These are phyloP conservation scores for Microcebus tavaratra DNA, from an alignment of 2,113 vertebrate genomes.

Conservation along the genomic window DNA sequence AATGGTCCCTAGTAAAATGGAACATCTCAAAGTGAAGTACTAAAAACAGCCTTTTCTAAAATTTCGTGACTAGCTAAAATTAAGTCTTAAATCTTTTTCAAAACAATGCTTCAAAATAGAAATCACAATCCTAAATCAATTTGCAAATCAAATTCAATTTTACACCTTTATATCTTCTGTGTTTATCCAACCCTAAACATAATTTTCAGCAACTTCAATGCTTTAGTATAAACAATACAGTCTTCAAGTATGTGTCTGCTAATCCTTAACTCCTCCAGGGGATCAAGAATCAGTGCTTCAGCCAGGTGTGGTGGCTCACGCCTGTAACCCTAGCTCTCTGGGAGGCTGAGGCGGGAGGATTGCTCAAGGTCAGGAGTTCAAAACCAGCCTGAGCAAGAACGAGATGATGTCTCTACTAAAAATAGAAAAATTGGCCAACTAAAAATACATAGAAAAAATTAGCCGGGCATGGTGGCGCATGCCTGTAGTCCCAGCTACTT, in stretches of 20 bases:
- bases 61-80: slow-evolving; percentile 22
- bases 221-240: slow-evolving; percentile 11
- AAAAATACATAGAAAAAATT: too few relatives aligned
- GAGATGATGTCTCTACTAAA: too few relatives aligned
- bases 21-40: background rate
- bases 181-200: background rate
- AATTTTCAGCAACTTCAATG: slow-evolving; percentile 1
- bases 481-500: too few relatives aligned
- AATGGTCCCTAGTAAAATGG: background rate
- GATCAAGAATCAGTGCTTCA: slow-evolving; percentile 9
- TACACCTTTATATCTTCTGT: slow-evolving; percentile 2
- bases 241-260: background rate
- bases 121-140: slow-evolving; percentile 15
- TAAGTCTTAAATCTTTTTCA: slow-evolving; percentile 31
- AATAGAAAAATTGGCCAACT: too few relatives aligned
- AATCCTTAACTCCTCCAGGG: background rate
- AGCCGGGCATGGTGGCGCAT: too few relatives aligned
- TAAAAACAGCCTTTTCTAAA: slow-evolving; percentile 23
- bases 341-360: too few relatives aligned
- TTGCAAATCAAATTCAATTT: slow-evolving; percentile 44
- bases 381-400: too few relatives aligned
- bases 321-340: too few relatives aligned
- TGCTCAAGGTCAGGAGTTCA: too few relatives aligned
- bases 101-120: background rate
- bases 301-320: too few relatives aligned